Evolutionary conservation across 2,888 invertebrate species (phyloP).

Genomic region (Drosophila flavopinicola): DNA sequence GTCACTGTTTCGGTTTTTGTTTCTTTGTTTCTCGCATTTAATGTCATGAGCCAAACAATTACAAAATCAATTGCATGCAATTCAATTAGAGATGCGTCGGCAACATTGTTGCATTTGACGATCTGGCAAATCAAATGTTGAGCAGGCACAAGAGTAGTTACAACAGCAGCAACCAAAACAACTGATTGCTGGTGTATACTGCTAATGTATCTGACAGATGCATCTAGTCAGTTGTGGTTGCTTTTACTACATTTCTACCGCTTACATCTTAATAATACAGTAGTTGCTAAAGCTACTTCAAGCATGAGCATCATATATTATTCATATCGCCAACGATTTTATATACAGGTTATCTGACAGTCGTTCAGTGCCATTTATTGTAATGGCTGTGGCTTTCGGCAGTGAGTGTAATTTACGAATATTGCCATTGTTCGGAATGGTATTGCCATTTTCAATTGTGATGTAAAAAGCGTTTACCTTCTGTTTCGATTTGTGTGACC

Average conservation of each 20-base stretch:
- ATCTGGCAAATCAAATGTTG: constrained; percentile 31
- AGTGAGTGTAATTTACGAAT: too few relatives aligned
- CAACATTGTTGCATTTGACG: constrained; percentile 51
- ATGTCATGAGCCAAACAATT: constrained; percentile 39
- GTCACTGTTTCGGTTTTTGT: too few relatives aligned
- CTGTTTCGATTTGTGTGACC: constrained; percentile 34
- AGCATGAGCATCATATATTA: too few relatives aligned
- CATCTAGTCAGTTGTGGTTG: constrained; percentile 41
- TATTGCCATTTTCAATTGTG: constrained; percentile 58
- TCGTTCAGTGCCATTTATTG: too few relatives aligned
- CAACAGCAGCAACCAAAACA: constrained; percentile 5
- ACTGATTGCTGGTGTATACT: background rate
- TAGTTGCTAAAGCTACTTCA: too few relatives aligned
- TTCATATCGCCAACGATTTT: too few relatives aligned
- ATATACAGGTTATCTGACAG: too few relatives aligned
- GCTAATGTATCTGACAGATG: constrained; percentile 44
- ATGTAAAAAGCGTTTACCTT: constrained; percentile 60
- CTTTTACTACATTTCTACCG: background rate
- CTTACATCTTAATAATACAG: background rate
- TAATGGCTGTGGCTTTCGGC: too few relatives aligned
- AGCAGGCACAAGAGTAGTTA: constrained; percentile 42
- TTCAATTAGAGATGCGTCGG: constrained; percentile 61
- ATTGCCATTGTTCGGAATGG: too few relatives aligned
- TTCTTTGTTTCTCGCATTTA: constrained; percentile 26
- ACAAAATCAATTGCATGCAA: constrained; percentile 66